Conservation (phyloP, 2,888 invertebrate genomes). For the Trichopoda pennipes region DNA sequence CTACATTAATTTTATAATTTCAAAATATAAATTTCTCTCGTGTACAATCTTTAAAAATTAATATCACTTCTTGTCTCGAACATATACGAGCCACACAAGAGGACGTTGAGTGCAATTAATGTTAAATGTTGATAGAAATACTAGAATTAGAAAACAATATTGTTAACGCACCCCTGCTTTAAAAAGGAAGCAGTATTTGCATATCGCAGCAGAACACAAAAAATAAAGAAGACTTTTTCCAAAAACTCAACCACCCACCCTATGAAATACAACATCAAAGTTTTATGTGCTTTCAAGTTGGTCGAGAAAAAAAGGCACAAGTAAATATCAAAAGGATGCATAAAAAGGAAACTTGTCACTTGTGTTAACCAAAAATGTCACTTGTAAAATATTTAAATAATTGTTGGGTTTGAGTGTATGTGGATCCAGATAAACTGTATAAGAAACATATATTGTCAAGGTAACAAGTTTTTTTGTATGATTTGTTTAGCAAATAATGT, state of each 20-base stretch:
- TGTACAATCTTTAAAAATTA: slow-evolving; percentile 14
- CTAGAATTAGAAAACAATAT: slow-evolving; percentile 70
- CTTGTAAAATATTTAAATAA: slow-evolving; percentile 56
- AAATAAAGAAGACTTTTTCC: slow-evolving; percentile 26
- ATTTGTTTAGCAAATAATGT: slow-evolving; percentile 2
- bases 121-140: slow-evolving; percentile 75
- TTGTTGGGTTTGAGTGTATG: slow-evolving; percentile 19
- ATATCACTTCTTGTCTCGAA: neutral
- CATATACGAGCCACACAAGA: slow-evolving; percentile 76
- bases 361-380: slow-evolving; percentile 65
- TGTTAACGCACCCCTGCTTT: slow-evolving; percentile 72
- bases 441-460: neutral
- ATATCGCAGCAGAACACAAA: slow-evolving; percentile 58
- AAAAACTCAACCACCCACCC: slow-evolving; percentile 45
- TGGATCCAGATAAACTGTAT: slow-evolving; percentile 23
- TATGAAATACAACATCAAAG: slow-evolving; percentile 9
- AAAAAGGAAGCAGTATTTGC: slow-evolving; percentile 53
- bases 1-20: too few relatives aligned
- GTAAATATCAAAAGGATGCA: slow-evolving; percentile 5
- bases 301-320: neutral
- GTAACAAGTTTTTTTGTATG: too few relatives aligned
- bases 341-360: slow-evolving; percentile 55
- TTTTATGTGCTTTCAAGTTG: slow-evolving; percentile 60
- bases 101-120: slow-evolving; percentile 80
- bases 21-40: neutral